Conservation (phyloP, 2,797 vertebrate genomes). For the Dendrocincla tyrannina region DNA sequence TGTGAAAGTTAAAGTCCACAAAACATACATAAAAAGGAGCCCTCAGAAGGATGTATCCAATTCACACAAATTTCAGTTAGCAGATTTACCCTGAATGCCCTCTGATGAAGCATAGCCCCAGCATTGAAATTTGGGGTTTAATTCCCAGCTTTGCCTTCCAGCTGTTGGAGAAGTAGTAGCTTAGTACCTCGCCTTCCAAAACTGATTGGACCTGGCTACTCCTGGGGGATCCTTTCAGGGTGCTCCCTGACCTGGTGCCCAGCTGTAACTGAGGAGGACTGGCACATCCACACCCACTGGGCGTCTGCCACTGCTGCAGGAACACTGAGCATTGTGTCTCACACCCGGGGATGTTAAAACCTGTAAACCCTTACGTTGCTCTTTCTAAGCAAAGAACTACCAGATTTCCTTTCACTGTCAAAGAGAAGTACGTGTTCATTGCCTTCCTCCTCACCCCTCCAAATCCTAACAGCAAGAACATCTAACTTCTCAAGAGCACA, state of each 20-base stretch:
- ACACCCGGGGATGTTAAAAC: background rate
- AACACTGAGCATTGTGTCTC: background rate
- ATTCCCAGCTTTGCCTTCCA: background rate
- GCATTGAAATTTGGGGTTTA: background rate
- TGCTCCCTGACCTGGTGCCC: background rate
- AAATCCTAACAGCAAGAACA: background rate
- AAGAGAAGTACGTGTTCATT: background rate
- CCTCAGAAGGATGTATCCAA: background rate
- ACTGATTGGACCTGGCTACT: accelerated
- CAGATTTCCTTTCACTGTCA: background rate
- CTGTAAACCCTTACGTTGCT: background rate
- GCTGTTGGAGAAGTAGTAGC: background rate
- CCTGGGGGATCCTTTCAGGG: background rate
- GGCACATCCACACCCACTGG: accelerated
- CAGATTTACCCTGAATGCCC: background rate
- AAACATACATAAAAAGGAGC: background rate
- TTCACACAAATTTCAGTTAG: background rate
- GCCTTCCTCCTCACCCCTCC: background rate
- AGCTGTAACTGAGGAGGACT: background rate
- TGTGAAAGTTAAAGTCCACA: background rate
- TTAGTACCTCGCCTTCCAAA: background rate
- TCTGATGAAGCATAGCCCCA: background rate
- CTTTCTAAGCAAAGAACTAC: background rate
- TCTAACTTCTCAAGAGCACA: background rate
- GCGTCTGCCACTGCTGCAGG: background rate